Conservation (phyloP, 2,113 vertebrate genomes). For the Dasyprocta punctata region DNA sequence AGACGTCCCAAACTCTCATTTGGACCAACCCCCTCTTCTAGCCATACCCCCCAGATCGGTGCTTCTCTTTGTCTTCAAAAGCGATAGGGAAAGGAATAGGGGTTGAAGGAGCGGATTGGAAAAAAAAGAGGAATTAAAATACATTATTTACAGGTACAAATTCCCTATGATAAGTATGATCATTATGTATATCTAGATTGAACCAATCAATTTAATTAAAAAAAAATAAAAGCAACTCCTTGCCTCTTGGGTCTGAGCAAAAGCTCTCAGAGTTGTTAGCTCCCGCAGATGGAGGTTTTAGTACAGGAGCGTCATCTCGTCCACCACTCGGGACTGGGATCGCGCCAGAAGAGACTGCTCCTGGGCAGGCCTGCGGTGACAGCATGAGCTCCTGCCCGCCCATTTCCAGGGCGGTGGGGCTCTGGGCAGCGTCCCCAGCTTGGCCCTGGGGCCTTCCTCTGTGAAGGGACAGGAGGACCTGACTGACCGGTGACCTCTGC, state of each 20-base stretch:
- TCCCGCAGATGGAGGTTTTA: not conserved
- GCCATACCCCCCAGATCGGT: too few species aligned
- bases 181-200: not conserved
- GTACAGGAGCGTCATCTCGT: not conserved
- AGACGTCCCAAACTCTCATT: not conserved
- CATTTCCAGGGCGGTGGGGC: not conserved
- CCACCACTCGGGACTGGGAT: not conserved
- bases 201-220: too few species aligned
- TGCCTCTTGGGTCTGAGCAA: not conserved
- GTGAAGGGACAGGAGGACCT: not conserved
- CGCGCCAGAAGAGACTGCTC: not conserved
- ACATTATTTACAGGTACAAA: not conserved
- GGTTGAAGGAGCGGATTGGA: not conserved
- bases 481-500: not conserved
- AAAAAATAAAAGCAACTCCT: not conserved
- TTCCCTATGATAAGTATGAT: not conserved
- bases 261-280: not conserved
- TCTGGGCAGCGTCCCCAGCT: not conserved
- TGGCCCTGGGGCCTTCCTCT: not conserved
- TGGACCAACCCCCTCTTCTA: not conserved
- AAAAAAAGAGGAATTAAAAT: not conserved
- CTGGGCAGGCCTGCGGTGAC: too few species aligned
- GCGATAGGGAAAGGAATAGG: not conserved
- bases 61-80: not conserved
- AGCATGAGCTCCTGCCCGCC: not conserved